A percentile compares a stretch with the other conserved stretches of the same genome.
These are phyloP conservation scores for Leptodactylus fallax DNA, from an alignment of 2,797 vertebrate species.

Conservation along the genomic window DNA sequence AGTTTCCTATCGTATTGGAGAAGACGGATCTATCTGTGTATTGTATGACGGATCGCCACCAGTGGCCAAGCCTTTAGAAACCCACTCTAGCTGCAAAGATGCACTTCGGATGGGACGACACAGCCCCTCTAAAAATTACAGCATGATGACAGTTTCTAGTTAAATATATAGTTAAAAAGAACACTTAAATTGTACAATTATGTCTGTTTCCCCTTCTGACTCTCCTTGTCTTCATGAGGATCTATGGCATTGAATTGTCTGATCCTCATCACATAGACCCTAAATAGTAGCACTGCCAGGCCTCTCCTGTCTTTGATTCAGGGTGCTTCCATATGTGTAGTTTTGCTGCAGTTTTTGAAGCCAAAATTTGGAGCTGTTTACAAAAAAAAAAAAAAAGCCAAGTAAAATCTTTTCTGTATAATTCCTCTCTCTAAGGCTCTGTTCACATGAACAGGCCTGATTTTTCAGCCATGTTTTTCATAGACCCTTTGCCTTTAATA, in stretches of 20 bases:
- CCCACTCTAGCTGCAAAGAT: conserved; percentile 73
- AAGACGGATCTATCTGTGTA: conserved; percentile 81
- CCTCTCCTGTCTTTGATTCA: conserved; percentile 65
- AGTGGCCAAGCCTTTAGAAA: conserved; percentile 65
- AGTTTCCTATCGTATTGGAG: conserved; percentile 81
- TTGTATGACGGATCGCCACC: conserved; percentile 75
- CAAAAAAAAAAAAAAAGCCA: no score
- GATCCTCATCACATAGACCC: conserved; percentile 64
- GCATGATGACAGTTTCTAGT: conserved; percentile 76
- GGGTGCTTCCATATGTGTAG: no score
- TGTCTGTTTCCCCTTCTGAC: conserved; percentile 67
- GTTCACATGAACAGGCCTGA: no score
- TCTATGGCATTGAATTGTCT: conserved; percentile 62
- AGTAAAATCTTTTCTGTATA: no score
- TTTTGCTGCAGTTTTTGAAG: no score
- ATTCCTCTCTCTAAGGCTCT: no score
- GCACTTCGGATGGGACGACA: conserved; percentile 72
- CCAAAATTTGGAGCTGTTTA: no score
- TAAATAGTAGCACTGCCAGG: conserved; percentile 70
- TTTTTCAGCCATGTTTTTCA: no score
- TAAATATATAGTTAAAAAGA: conserved; percentile 65
- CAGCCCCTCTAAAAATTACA: conserved; percentile 74
- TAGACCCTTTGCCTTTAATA: no score
- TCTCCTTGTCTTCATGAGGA: conserved; percentile 61
- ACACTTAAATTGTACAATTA: conserved; percentile 53